Percentiles rank a stretch among this genome's conserved stretches.
Conservation (phyloP, 1,140 invertebrate species). For the Cotesia glomerata region DNA sequence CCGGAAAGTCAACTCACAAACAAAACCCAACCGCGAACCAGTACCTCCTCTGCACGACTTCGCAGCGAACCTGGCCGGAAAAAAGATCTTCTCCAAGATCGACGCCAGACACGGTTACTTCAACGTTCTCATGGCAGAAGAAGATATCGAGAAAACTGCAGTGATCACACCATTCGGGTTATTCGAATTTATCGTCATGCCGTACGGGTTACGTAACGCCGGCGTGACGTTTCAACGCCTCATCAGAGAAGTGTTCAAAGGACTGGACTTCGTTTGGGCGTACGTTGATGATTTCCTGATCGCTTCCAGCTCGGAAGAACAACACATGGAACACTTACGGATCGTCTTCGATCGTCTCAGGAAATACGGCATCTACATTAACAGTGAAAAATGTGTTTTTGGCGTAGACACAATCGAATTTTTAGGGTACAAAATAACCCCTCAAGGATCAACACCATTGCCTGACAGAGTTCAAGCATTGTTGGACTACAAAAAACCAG, state of each 20-base stretch:
- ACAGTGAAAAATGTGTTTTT: slow-evolving; percentile 45
- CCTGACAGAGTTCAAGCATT: slow-evolving; percentile 38
- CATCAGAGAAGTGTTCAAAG: slow-evolving; percentile 44
- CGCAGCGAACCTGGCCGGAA: slow-evolving; percentile 44
- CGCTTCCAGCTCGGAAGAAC: slow-evolving; percentile 35
- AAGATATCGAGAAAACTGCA: slow-evolving; percentile 49
- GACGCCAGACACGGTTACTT: slow-evolving; percentile 60
- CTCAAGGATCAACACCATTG: slow-evolving; percentile 43
- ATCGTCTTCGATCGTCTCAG: slow-evolving; percentile 38
- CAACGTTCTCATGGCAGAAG: slow-evolving; percentile 41
- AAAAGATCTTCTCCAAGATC: slow-evolving; percentile 52
- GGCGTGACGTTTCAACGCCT: slow-evolving; percentile 58
- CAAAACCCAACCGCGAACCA: slow-evolving; percentile 48
- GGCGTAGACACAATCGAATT: neutral
- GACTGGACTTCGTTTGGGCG: slow-evolving; percentile 39
- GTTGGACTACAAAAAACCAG: slow-evolving; percentile 24
- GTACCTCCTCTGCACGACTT: slow-evolving; percentile 40
- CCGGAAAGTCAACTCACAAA: slow-evolving; percentile 49
- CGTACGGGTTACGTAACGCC: slow-evolving; percentile 60
- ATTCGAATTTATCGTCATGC: slow-evolving; percentile 51
- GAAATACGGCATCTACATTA: slow-evolving; percentile 41
- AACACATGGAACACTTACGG: slow-evolving; percentile 39
- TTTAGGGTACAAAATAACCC: slow-evolving; percentile 39
- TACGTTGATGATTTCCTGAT: slow-evolving; percentile 42
- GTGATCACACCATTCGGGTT: slow-evolving; percentile 50